Conservation (phyloP, 2,113 vertebrate genomes). For the Corythornis vintsioides region DNA sequence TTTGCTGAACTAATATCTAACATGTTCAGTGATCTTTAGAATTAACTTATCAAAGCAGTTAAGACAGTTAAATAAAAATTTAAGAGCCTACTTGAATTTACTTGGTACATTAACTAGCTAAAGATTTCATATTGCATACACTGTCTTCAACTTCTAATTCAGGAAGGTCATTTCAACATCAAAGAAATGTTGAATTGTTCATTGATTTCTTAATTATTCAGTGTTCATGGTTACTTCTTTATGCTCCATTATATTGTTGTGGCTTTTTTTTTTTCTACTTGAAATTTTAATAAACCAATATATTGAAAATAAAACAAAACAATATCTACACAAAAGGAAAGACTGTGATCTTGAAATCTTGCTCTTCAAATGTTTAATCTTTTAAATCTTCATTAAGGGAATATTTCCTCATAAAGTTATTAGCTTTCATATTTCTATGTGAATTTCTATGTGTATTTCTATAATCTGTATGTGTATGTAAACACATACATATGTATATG, state of each 20-base stretch:
- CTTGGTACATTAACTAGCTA: conserved; percentile 44
- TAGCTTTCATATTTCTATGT: neutral
- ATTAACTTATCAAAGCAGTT: conserved; percentile 27
- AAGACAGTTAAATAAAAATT: conserved; percentile 45
- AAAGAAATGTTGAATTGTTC: conserved; percentile 49
- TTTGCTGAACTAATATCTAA: neutral
- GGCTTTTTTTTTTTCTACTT: neutral
- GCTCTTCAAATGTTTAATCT: neutral
- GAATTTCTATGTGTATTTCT: neutral
- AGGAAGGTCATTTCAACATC: conserved; percentile 36
- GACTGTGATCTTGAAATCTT: neutral
- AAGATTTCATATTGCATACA: neutral
- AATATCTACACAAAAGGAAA: neutral
- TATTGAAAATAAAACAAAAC: neutral
- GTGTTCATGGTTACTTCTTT: neutral
- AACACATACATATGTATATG: neutral
- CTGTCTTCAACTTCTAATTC: conserved; percentile 4
- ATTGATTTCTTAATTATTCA: conserved; percentile 67
- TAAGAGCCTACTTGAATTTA: conserved; percentile 34
- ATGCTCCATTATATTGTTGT: neutral
- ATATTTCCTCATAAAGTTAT: neutral
- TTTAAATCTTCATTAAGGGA: neutral
- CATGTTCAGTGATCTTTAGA: conserved; percentile 29
- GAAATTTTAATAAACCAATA: conserved; percentile 11
- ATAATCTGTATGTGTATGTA: neutral